Evolutionary conservation across 2,113 vertebrate species (phyloP), one percentile per base, ranked within the genome.

Genomic region (Copsychus sechellarum): DNA sequence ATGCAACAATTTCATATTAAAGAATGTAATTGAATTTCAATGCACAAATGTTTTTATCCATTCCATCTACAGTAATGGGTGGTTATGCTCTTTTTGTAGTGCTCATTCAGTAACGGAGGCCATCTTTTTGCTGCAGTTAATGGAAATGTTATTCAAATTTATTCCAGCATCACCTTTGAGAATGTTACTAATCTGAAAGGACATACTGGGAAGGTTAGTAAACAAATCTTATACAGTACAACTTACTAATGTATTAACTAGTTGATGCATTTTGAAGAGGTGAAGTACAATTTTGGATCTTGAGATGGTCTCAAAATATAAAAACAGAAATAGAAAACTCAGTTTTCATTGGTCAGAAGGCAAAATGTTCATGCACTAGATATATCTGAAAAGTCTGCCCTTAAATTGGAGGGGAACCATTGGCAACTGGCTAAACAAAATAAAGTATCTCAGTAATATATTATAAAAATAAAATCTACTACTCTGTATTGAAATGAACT

Each of bases 111-210:
- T 96, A 98, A 99, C 0, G 98, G 99, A 47, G 99, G 99, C 62
- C 99, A 99, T 98, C 96, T 99, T 96, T 99, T 99, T 92, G 99
- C 99, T 62, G 99, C 98, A 15, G 98, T 98, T 95, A 99, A 97
- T 95, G 98, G 98, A 95, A 99, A 99, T 60, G 97, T 99, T 92
- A 99, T 99, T 97, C 98, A 99, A 81, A 97, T 99, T 97, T 99
- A 99, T 95, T 98, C 99, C 34, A 95, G 98, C 87, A 98, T 97
- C 12, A 99, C 98, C 58, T 99, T 99, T 93, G 98, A 99, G 83
- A 99, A 99, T 88, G 66, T 98, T 87, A 95, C 96, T 61, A 99
- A 98, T 92, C 96, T 99, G 88, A 99, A 99, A 97, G 99, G 99
- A 72, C 99, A 99, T 91, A 99, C 98, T 54, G 99, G 98, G 87